Conservation (phyloP, 1,140 invertebrate genomes). For the Drosophila mojavensis region DNA sequence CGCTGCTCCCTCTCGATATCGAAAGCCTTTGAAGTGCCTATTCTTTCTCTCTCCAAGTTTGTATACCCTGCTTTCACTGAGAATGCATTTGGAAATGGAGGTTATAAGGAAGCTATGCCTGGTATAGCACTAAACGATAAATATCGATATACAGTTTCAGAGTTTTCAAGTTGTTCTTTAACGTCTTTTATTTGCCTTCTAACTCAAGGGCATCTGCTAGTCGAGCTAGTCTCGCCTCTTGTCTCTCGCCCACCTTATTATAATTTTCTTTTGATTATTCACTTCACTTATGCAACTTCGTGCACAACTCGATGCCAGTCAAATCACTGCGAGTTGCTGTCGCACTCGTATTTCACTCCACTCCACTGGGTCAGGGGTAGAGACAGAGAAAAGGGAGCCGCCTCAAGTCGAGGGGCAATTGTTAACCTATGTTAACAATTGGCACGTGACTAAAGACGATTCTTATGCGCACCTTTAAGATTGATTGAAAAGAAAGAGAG, state of each 20-base stretch:
- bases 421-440: constrained; percentile 14
- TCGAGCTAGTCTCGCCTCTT: neutral
- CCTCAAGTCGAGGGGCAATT: neutral
- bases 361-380: constrained; percentile 1
- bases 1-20: neutral
- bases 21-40: no score
- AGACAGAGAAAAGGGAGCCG: neutral
- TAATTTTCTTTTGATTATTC: constrained; percentile 7
- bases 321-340: constrained; percentile 11
- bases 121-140: no score
- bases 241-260: neutral
- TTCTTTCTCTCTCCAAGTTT: neutral
- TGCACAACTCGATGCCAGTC: constrained; percentile 51
- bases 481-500: no score
- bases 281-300: constrained; percentile 56
- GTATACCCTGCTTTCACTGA: neutral
- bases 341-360: constrained; percentile 18
- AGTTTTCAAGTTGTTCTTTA: no score
- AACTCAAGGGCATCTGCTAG: neutral
- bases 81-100: no score
- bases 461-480: neutral
- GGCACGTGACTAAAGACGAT: constrained; percentile 57
- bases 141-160: no score
- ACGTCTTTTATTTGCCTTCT: no score
- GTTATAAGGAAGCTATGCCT: no score